Percentiles rank a stretch among this genome's conserved stretches.
Conservation (phyloP, 2,888 invertebrate species). For the Neoitamus cyanurus region DNA sequence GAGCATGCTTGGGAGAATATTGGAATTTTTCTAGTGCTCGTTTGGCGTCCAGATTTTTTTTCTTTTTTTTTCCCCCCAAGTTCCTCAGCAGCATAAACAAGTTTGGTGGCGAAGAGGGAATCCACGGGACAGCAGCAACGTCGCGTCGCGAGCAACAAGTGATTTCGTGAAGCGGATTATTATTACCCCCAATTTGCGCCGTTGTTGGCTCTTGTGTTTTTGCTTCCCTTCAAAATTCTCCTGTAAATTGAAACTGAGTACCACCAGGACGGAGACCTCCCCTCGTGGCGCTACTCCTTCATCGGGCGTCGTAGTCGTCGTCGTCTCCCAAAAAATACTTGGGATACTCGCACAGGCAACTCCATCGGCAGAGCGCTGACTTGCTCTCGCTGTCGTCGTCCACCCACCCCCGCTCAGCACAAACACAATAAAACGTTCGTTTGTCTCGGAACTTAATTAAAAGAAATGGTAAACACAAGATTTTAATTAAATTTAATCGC, state of each 20-base stretch:
- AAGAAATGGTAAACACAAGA: constrained; percentile 54
- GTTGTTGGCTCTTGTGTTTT: constrained; percentile 45
- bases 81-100: constrained; percentile 2
- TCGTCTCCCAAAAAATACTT: constrained; percentile 14
- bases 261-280: background rate
- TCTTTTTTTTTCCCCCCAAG: background rate
- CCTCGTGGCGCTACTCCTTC: background rate
- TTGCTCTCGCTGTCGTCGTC: background rate
- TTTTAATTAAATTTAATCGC: constrained; percentile 54
- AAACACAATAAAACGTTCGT: constrained; percentile 49
- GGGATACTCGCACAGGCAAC: constrained; percentile 12
- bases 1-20: background rate
- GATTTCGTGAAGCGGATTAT: constrained; percentile 45
- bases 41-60: background rate
- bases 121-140: background rate
- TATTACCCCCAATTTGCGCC: constrained; percentile 44
- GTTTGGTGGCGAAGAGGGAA: background rate
- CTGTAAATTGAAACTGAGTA: constrained; percentile 46
- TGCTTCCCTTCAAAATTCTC: constrained; percentile 46
- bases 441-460: constrained; percentile 54
- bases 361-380: background rate
- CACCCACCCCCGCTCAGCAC: background rate
- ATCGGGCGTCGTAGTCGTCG: background rate
- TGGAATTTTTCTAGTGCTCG: background rate
- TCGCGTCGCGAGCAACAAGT: constrained; percentile 31